Conservation (phyloP, 2,888 invertebrate species). For the Hydrotaea cyrtoneurina region DNA sequence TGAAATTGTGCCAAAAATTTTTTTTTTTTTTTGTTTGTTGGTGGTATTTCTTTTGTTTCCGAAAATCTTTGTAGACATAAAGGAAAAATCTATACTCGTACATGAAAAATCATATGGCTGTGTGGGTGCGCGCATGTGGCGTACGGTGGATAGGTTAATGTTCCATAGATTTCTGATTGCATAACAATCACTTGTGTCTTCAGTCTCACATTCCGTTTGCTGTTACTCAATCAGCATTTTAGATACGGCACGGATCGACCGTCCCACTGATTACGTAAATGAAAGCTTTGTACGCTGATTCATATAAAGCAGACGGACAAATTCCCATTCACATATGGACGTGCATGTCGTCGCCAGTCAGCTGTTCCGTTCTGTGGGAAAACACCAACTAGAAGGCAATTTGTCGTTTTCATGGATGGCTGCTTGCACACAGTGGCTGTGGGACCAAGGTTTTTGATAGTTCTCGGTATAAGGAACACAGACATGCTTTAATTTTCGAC, state of each 20-base stretch:
- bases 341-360: neutral
- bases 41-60: conserved; percentile 27
- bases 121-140: neutral
- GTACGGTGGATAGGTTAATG: neutral
- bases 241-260: neutral
- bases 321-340: no score
- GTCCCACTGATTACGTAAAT: neutral
- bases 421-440: neutral
- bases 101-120: neutral
- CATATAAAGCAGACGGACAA: no score
- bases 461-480: no score
- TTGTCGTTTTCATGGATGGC: neutral
- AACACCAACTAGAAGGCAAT: neutral
- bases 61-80: conserved; percentile 13
- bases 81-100: neutral
- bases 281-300: no score
- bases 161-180: neutral
- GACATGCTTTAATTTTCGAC: no score
- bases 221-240: neutral
- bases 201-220: neutral
- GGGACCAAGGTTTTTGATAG: no score
- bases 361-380: neutral
- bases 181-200: neutral
- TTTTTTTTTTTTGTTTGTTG: neutral
- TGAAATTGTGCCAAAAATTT: conserved; percentile 59